These are phyloP conservation scores for Drosophila willistoni DNA, from an alignment of 1,140 invertebrate genomes.

Conservation along the genomic window DNA sequence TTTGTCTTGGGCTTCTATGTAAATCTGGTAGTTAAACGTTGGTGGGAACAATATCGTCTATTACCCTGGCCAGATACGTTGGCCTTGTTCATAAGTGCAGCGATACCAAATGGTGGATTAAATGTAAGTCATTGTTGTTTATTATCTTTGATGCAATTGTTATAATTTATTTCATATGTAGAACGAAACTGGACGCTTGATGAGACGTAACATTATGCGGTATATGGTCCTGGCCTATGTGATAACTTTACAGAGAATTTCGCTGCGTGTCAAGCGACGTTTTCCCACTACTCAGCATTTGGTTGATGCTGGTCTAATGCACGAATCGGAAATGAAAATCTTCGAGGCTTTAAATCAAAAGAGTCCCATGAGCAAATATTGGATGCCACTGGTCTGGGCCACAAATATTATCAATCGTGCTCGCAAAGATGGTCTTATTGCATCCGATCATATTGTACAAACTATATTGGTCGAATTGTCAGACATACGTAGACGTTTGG, in stretches of 20 bases:
- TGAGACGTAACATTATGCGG: constrained; percentile 94
- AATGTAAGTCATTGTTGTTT: constrained; percentile 86
- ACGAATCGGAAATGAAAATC: constrained; percentile 94
- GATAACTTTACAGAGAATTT: constrained; percentile 93
- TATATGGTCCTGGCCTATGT: constrained; percentile 95
- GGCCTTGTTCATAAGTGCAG: constrained; percentile 94
- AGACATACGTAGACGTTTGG: constrained; percentile 91
- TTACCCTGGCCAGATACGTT: constrained; percentile 95
- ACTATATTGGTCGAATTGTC: constrained; percentile 92
- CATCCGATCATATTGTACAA: constrained; percentile 94
- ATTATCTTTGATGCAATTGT: not conserved
- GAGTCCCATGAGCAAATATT: constrained; percentile 95
- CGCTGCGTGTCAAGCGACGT: constrained; percentile 93
- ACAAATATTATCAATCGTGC: constrained; percentile 94
- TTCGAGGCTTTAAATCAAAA: constrained; percentile 94
- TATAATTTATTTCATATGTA: constrained; percentile 72
- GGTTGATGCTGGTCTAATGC: constrained; percentile 94
- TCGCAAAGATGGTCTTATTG: constrained; percentile 90
- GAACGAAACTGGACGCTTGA: constrained; percentile 93
- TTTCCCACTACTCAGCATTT: constrained; percentile 96
- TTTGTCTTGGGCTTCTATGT: constrained; percentile 98
- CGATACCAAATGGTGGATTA: constrained; percentile 90
- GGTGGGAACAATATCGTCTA: constrained; percentile 96
- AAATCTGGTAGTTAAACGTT: constrained; percentile 93
- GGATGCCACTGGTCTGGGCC: constrained; percentile 96